Evolutionary conservation across 2,797 vertebrate genomes (phyloP).

Genomic region (Pachyuromys duprasi): DNA sequence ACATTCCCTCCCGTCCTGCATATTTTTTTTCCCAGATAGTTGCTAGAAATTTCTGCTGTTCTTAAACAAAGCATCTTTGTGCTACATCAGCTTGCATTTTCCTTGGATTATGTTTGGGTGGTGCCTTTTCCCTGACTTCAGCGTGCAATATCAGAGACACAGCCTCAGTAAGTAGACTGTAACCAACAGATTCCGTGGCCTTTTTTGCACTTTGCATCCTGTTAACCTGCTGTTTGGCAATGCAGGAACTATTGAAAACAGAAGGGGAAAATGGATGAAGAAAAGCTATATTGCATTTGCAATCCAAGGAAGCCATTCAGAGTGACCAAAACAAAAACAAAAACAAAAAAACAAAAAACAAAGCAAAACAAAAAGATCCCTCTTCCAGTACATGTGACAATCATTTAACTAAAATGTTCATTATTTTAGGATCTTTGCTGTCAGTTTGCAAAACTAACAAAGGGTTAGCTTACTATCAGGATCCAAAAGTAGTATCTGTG

Average conservation of each 20-base stretch:
- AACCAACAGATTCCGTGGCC: constrained; percentile 86
- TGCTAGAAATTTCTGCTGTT: constrained; percentile 86
- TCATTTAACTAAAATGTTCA: constrained; percentile 38
- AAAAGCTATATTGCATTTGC: constrained; percentile 59
- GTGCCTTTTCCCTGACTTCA: constrained; percentile 87
- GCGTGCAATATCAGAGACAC: constrained; percentile 79
- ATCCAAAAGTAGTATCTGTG: constrained; percentile 3
- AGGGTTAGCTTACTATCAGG: constrained; percentile 8
- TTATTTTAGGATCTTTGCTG: constrained; percentile 38
- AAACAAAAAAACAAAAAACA: too few species aligned
- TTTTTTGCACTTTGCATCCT: constrained; percentile 82
- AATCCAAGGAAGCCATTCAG: constrained; percentile 54
- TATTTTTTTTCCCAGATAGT: constrained; percentile 78
- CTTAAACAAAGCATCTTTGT: constrained; percentile 87
- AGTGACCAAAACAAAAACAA: constrained; percentile 34
- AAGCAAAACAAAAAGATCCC: not conserved
- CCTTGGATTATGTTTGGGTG: constrained; percentile 82
- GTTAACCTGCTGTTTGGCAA: constrained; percentile 82
- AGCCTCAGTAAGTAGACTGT: constrained; percentile 84
- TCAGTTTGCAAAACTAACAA: constrained; percentile 37
- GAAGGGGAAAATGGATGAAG: constrained; percentile 70
- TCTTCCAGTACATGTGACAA: not conserved
- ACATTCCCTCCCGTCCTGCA: constrained; percentile 80
- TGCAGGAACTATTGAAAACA: constrained; percentile 70
- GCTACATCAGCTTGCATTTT: constrained; percentile 85